phyloP scores from a whole-genome alignment of 1,140 invertebrate genomes.

The Marisa cornuarietis region DNA sequence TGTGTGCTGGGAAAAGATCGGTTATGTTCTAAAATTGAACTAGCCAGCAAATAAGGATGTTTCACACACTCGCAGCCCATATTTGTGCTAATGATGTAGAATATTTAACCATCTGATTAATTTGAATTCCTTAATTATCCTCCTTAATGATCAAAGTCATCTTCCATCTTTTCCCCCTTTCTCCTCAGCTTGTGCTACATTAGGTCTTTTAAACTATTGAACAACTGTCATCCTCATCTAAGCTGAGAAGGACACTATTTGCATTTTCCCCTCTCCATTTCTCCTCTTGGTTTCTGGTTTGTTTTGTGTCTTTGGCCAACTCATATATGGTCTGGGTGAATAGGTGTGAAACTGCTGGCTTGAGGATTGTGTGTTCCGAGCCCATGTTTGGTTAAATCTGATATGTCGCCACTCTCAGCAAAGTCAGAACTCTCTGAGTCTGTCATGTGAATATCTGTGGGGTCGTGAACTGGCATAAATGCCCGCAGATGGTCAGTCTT shows the following conservation, averaged over 20 bases:
- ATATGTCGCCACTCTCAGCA: conserved; percentile 45
- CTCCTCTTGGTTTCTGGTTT: no score
- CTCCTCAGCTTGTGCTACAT: neutral
- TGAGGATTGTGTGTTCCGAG: neutral
- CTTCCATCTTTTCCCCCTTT: neutral
- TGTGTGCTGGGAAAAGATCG: no score
- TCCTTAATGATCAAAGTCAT: no score
- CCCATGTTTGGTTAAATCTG: conserved; percentile 30
- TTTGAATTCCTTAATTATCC: no score
- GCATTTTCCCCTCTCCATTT: neutral
- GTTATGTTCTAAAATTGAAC: neutral
- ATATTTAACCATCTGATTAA: no score
- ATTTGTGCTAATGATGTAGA: no score
- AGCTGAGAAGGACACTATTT: neutral
- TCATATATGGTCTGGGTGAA: conserved; percentile 28
- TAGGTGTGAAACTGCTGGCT: conserved; percentile 27
- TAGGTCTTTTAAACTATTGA: neutral
- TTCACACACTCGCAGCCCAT: no score
- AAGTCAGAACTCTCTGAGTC: conserved; percentile 51
- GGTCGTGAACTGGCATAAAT: conserved; percentile 47
- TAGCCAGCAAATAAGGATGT: neutral
- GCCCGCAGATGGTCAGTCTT: conserved; percentile 38
- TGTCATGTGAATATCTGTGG: conserved; percentile 52
- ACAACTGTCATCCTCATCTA: neutral
- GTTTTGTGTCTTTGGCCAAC: neutral